Evolutionary conservation across 2,888 invertebrate genomes (phyloP), one percentile per base, ranked within the genome.

Genomic region (Oconnorella tubifera): DNA sequence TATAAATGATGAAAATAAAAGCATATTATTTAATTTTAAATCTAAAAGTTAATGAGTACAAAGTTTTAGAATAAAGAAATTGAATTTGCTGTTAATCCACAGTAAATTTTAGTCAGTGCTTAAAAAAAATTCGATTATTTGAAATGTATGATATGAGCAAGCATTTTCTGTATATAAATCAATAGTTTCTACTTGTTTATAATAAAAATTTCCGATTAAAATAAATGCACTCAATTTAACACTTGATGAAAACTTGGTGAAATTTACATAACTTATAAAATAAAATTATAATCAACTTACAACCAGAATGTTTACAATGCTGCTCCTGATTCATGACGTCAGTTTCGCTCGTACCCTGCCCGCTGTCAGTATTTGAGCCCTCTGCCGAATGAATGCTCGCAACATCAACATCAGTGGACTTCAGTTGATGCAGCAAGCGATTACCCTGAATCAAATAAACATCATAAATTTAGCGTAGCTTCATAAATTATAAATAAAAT

Each of bases 331-430:
- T 10, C 14, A 25, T 25, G 23, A 29, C 59, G 27, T 59, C 59
- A 23, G 59, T 27, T 31, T 59, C 59, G 19, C 59, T 59, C 27
- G 59, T 49, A 1, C 59, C 59, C 23, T 48, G 59, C 19, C 59
- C 59, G n/a, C 59, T 59, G 59, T 59, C 59, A 23, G 53, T 51
- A 25, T 51, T 51, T 23, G 59, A 59, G 14, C 59, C 59, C 29
- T 59, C 59, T 1, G 27, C 59, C n/a, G 59, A 49, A 28, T 49
- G 49, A 19, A 59, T 29, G 59, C 48, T 49, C 49, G 19, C 33
- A 27, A 27, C 50, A 25, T 28, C 48, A 6, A 27, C 25, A 25
- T 51, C 53, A 23, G 14, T 27, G 10, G 53, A 19, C 25, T 51
- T 51, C 25, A 51, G 53, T 27, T 51, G 53, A 19, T 51, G 53